A percentile compares a stretch with the other conserved stretches of the same genome.
phyloP scores from a whole-genome alignment of 2,888 invertebrate species.

The Tetranychus piercei region DNA sequence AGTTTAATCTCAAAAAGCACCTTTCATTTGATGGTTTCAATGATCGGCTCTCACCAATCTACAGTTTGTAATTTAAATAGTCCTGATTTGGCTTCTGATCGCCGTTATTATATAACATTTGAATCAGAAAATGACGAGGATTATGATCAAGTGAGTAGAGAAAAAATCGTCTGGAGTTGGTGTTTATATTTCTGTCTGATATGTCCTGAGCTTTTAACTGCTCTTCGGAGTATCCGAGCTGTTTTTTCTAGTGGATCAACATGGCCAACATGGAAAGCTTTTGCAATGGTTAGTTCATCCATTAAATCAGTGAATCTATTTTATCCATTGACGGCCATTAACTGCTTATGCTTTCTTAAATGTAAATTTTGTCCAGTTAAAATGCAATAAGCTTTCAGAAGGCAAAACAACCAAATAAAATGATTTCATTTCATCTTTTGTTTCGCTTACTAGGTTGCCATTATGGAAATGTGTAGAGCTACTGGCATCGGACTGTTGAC shows the following conservation, averaged over 20 bases:
- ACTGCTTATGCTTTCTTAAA: neutral
- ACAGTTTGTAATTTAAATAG: slow-evolving; percentile 20
- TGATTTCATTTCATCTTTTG: neutral
- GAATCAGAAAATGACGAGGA: neutral
- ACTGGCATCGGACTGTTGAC: slow-evolving; percentile 36
- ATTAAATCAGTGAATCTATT: slow-evolving; percentile 13
- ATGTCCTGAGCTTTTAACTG: slow-evolving; percentile 30
- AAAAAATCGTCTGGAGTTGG: slow-evolving; percentile 31
- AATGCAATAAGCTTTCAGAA: no score
- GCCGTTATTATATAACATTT: neutral
- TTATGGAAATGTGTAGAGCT: neutral
- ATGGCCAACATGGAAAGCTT: slow-evolving; percentile 22
- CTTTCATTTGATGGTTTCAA: slow-evolving; percentile 76
- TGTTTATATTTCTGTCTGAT: slow-evolving; percentile 29
- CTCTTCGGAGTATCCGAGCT: slow-evolving; percentile 28
- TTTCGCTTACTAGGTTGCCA: neutral
- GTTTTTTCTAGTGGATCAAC: slow-evolving; percentile 29
- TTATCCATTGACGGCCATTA: slow-evolving; percentile 21
- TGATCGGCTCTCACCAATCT: slow-evolving; percentile 49
- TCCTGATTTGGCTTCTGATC: slow-evolving; percentile 15
- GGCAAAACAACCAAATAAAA: neutral
- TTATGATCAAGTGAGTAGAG: slow-evolving; percentile 20
- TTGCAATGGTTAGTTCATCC: slow-evolving; percentile 23
- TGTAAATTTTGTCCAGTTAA: neutral
- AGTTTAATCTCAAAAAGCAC: slow-evolving; percentile 24